phyloP scores from a whole-genome alignment of 2,113 vertebrate genomes.

The Cardinalis cardinalis region DNA sequence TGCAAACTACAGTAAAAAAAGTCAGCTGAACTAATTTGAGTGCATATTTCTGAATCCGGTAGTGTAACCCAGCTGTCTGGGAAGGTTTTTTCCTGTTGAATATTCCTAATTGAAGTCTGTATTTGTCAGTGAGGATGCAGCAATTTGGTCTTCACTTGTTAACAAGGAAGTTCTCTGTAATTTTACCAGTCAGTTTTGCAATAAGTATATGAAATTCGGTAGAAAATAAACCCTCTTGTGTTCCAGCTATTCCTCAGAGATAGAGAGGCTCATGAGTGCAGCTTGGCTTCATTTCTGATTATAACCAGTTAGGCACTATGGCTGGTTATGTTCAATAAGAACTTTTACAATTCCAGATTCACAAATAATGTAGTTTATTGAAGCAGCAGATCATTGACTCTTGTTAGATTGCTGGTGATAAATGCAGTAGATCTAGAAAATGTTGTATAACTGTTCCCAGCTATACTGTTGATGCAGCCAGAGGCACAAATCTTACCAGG shows the following conservation, averaged over 20 bases:
- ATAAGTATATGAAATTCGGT: neutral
- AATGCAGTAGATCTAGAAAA: neutral
- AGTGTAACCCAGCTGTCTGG: neutral
- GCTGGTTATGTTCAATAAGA: neutral
- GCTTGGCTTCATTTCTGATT: neutral
- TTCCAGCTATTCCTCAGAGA: neutral
- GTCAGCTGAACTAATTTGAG: neutral
- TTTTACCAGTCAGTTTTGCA: neutral
- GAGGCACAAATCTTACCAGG: neutral
- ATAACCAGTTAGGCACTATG: neutral
- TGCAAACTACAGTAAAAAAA: neutral
- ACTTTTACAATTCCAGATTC: neutral
- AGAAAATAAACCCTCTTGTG: neutral
- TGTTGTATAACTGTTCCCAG: neutral
- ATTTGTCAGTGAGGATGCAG: neutral
- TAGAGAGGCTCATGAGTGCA: neutral
- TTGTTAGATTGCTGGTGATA: neutral
- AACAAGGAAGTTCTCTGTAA: neutral
- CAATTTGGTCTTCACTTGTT: neutral
- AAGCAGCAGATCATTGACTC: neutral
- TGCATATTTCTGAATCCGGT: neutral
- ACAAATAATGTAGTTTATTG: neutral
- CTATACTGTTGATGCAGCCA: rapidly evolving
- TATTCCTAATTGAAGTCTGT: neutral
- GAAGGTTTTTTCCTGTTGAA: neutral